These are phyloP conservation scores for Ostrea denselamellosa DNA, from an alignment of 1,140 invertebrate species.

Conservation along the genomic window DNA sequence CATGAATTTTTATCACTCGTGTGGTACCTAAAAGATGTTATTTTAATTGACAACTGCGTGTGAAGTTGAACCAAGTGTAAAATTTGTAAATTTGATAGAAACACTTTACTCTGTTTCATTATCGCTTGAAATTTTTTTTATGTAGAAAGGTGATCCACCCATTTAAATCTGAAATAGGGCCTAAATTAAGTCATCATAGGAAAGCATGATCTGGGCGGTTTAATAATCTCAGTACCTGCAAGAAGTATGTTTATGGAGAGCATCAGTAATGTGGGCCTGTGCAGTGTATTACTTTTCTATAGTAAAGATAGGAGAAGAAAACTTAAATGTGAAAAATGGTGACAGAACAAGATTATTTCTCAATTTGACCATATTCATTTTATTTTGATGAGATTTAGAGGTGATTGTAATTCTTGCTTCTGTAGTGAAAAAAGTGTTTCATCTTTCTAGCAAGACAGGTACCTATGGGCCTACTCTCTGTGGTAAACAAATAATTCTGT, in stretches of 20 bases:
- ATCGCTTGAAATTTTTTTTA: not conserved
- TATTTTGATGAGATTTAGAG: not conserved
- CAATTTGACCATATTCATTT: too few relatives aligned
- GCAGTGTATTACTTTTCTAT: too few relatives aligned
- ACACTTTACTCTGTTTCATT: not conserved
- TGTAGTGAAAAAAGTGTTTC: not conserved
- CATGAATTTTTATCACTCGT: not conserved
- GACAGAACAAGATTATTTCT: too few relatives aligned
- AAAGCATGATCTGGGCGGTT: too few relatives aligned
- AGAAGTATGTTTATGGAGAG: too few relatives aligned
- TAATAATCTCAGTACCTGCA: too few relatives aligned
- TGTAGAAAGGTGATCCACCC: not conserved
- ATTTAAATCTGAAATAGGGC: not conserved
- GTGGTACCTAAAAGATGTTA: not conserved
- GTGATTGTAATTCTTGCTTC: not conserved
- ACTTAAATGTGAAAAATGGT: too few relatives aligned
- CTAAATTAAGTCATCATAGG: not conserved
- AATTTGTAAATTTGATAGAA: not conserved
- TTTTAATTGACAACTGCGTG: conserved; percentile 2
- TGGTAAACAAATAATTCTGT: conserved; percentile 31
- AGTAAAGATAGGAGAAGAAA: too few relatives aligned
- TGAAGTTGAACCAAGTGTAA: conserved; percentile 13
- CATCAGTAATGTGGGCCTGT: too few relatives aligned
- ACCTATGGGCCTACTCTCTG: not conserved
- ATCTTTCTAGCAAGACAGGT: conserved; percentile 3